Percentiles rank a stretch among this genome's conserved stretches.
Evolutionary conservation across 2,888 invertebrate species (phyloP).

Genomic region (Frankliniella fusca): DNA sequence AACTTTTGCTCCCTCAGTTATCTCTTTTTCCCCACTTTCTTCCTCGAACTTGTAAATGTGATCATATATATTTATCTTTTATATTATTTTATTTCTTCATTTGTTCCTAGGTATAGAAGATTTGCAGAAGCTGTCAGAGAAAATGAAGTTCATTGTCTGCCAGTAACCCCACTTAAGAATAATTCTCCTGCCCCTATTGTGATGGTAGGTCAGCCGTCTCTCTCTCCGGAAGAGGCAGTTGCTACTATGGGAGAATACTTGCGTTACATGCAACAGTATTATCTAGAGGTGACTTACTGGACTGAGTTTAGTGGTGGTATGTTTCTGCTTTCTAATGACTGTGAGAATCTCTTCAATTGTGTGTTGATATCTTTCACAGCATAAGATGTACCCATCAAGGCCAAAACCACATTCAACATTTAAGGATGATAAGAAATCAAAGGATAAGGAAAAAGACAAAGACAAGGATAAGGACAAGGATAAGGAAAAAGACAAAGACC

Average conservation of each 20-base stretch:
- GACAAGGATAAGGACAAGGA: constrained; percentile 28
- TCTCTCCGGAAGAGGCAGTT: not conserved
- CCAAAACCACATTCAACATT: not conserved
- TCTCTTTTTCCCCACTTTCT: no score
- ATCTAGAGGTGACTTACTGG: not conserved
- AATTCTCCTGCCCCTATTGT: not conserved
- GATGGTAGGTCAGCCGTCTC: not conserved
- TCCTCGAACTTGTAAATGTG: not conserved
- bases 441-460: constrained; percentile 27
- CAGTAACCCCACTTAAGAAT: not conserved
- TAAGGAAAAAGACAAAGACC: constrained; percentile 7
- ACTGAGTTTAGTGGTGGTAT: not conserved
- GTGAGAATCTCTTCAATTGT: no score
- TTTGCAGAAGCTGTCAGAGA: constrained; percentile 46
- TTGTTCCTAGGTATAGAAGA: constrained; percentile 53
- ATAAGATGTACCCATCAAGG: not conserved
- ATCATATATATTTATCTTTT: not conserved
- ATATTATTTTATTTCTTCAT: not conserved
- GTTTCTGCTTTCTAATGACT: not conserved
- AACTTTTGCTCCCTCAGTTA: constrained; percentile 16
- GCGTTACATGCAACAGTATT: not conserved
- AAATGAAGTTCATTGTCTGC: constrained; percentile 1
- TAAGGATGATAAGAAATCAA: constrained; percentile 27
- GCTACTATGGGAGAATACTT: not conserved
- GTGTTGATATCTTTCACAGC: not conserved